Percentiles rank a stretch among this genome's conserved stretches.
phyloP scores from a whole-genome alignment of 2,888 invertebrate genomes.

The Spodoptera littoralis region DNA sequence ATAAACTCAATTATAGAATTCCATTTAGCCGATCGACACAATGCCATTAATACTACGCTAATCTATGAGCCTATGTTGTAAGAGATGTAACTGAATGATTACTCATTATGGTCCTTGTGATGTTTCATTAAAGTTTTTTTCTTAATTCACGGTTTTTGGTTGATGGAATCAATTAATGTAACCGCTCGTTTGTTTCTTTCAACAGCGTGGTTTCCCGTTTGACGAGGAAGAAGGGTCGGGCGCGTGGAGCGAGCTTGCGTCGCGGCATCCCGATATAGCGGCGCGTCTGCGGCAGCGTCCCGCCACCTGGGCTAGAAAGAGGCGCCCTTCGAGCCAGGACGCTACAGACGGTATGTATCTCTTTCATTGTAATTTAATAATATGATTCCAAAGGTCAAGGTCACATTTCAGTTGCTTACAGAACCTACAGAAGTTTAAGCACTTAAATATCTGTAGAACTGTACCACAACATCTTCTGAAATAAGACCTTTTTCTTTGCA shows the following conservation, averaged over 20 bases:
- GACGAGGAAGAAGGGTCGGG: constrained; percentile 90
- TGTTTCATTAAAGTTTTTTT: background rate
- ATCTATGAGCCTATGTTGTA: background rate
- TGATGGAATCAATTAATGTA: constrained; percentile 7
- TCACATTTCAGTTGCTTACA: constrained; percentile 24
- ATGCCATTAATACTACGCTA: background rate
- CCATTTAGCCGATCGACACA: constrained; percentile 6
- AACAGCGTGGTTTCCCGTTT: constrained; percentile 91
- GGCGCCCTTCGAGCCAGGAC: constrained; percentile 84
- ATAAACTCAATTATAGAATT: constrained; percentile 36
- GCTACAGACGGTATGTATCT: constrained; percentile 76
- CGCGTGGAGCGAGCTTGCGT: constrained; percentile 91
- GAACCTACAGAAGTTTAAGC: constrained; percentile 6
- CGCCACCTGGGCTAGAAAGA: constrained; percentile 85
- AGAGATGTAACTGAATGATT: constrained; percentile 15
- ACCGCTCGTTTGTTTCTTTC: constrained; percentile 48
- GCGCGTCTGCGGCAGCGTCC: constrained; percentile 90
- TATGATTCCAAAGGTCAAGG: constrained; percentile 1
- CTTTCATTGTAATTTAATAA: constrained; percentile 7
- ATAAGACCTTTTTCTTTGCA: constrained; percentile 54
- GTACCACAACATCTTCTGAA: constrained; percentile 27
- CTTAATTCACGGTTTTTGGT: background rate
- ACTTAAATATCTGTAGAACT: constrained; percentile 20
- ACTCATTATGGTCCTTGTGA: no score
- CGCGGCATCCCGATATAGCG: constrained; percentile 93